These are phyloP conservation scores for Pristionchus pacificus DNA, from an alignment of 1,140 invertebrate species.

Conservation along the genomic window DNA sequence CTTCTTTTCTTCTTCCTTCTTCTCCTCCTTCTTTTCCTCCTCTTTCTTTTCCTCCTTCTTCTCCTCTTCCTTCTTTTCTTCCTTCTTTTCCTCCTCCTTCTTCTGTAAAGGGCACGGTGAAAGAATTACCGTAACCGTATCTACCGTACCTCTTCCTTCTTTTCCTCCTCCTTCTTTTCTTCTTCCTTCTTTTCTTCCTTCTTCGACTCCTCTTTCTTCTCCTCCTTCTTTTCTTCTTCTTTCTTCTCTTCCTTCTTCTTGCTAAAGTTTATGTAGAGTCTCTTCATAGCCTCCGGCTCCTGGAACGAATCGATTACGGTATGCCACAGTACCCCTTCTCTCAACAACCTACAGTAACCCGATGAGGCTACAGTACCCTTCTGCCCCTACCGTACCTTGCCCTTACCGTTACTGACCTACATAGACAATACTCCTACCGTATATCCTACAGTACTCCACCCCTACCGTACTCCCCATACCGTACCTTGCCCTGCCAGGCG, in stretches of 20 bases:
- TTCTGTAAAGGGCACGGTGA: too few relatives aligned
- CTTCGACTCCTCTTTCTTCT: conserved; percentile 29
- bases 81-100: conserved; percentile 9
- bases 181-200: conserved; percentile 18
- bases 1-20: neutral
- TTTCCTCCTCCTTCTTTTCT: neutral
- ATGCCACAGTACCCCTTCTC: neutral
- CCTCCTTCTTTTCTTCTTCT: conserved; percentile 35
- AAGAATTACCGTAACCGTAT: too few relatives aligned
- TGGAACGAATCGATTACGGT: conserved; percentile 2
- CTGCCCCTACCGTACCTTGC: too few relatives aligned
- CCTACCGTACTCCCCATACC: neutral
- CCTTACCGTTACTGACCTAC: too few relatives aligned
- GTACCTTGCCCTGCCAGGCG: conserved; percentile 11
- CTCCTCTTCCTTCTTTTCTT: conserved; percentile 31
- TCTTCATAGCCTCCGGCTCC: conserved; percentile 32
- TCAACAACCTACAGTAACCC: too few relatives aligned
- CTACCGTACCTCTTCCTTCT: too few relatives aligned
- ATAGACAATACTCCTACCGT: too few relatives aligned
- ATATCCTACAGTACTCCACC: too few relatives aligned
- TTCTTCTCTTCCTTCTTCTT: conserved; percentile 34
- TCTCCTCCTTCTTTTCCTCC: neutral
- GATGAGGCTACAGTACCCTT: too few relatives aligned
- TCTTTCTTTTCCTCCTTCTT: neutral
- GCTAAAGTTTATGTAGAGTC: conserved; percentile 38